Percentiles rank a stretch among this genome's conserved stretches.
phyloP scores from a whole-genome alignment of 2,113 vertebrate species.

The Zingel zingel region DNA sequence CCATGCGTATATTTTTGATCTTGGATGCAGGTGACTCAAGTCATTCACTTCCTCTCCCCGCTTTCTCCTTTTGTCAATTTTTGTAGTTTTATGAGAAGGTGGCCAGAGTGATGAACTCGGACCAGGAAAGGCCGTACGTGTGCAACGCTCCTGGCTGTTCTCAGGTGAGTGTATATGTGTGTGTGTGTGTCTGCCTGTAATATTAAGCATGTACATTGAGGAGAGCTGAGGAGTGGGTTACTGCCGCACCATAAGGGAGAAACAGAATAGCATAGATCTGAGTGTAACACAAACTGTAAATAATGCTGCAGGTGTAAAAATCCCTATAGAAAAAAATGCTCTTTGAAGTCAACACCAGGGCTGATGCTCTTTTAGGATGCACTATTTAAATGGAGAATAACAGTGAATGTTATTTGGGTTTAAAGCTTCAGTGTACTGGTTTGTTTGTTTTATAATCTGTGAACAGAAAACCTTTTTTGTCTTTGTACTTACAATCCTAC shows the following conservation, averaged over 20 bases:
- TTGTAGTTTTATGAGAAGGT: conserved; percentile 96
- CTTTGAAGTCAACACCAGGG: conserved; percentile 18
- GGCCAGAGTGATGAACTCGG: conserved; percentile 98
- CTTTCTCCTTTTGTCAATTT: conserved; percentile 38
- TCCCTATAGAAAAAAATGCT: conserved; percentile 8
- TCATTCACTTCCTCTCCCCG: conserved; percentile 32
- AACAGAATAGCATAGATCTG: conserved; percentile 44
- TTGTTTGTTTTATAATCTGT: neutral
- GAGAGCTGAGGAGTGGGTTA: conserved; percentile 39
- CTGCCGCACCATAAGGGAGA: conserved; percentile 24
- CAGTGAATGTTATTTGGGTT: neutral
- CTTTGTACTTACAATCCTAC: neutral
- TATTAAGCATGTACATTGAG: conserved; percentile 53
- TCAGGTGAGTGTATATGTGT: conserved; percentile 89
- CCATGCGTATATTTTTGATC: conserved; percentile 51
- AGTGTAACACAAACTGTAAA: conserved; percentile 52
- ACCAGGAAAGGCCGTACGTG: conserved; percentile 98
- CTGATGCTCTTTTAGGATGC: conserved; percentile 2
- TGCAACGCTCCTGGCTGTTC: conserved; percentile 99
- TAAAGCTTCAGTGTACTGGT: neutral
- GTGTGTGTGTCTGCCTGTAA: conserved; percentile 49
- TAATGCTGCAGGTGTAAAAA: conserved; percentile 40
- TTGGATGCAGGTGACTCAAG: conserved; percentile 25
- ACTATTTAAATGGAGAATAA: neutral
- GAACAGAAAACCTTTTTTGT: neutral